Evolutionary conservation across 2,888 invertebrate genomes (phyloP).

Genomic region (Galeopsomyia nigrocyanea): DNA sequence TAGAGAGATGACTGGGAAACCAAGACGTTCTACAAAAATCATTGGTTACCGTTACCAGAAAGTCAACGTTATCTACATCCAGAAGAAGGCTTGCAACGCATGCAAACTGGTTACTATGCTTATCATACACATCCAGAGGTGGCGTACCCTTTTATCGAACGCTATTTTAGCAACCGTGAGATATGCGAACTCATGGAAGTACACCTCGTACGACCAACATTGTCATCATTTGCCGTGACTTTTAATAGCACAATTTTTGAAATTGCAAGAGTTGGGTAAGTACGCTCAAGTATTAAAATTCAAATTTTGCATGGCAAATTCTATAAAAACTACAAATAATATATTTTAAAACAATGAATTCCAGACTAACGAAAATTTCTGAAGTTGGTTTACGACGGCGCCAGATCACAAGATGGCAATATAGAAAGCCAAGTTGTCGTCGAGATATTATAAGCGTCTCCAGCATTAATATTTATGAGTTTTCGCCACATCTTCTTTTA

Average conservation of each 20-base stretch:
- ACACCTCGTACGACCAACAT: conserved; percentile 51
- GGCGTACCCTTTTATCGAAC: conserved; percentile 59
- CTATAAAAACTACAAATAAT: too few species aligned
- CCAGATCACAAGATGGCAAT: conserved; percentile 55
- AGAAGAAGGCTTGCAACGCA: conserved; percentile 56
- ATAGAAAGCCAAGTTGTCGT: conserved; percentile 8
- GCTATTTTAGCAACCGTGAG: conserved; percentile 55
- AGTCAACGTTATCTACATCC: conserved; percentile 53
- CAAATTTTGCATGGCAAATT: too few species aligned
- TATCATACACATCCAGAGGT: conserved; percentile 61
- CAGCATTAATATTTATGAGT: conserved; percentile 58
- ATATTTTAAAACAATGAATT: too few species aligned
- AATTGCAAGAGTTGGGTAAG: conserved; percentile 58
- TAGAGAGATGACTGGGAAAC: conserved; percentile 53
- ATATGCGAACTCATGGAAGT: conserved; percentile 63
- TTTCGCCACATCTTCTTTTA: conserved; percentile 56
- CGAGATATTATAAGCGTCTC: conserved; percentile 46
- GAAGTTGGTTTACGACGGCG: conserved; percentile 57
- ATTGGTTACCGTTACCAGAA: conserved; percentile 57
- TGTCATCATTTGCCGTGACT: conserved; percentile 44
- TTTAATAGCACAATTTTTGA: conserved; percentile 59
- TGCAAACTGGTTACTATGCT: conserved; percentile 57
- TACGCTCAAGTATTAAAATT: not conserved
- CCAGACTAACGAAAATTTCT: conserved; percentile 55
- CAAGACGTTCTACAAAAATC: conserved; percentile 47